Evolutionary conservation across 2,797 vertebrate species (phyloP).

Genomic region (Halcyon chelicuti): DNA sequence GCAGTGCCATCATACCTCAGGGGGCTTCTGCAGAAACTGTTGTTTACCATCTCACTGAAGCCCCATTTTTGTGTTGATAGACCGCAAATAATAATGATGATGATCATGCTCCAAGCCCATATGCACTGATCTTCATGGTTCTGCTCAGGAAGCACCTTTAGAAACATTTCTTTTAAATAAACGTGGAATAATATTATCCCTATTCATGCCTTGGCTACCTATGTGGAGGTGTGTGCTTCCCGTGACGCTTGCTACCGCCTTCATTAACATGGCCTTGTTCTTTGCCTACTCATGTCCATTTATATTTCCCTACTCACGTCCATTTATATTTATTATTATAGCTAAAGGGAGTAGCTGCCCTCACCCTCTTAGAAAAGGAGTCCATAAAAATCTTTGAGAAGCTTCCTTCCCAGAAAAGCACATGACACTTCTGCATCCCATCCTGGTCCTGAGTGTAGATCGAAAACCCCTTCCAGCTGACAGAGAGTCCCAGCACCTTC

Average conservation of each 20-base stretch:
- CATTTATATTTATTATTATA: not conserved
- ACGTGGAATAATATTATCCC: not conserved
- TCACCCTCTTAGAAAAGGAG: not conserved
- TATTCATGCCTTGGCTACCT: not conserved
- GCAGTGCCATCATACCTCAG: conserved; percentile 7
- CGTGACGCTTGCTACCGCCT: not conserved
- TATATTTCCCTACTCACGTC: not conserved
- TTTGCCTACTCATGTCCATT: not conserved
- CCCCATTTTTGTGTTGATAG: not conserved
- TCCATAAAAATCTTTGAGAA: not conserved
- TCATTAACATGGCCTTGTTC: not conserved
- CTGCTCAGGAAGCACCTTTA: not conserved
- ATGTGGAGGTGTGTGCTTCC: not conserved
- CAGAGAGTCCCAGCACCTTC: not conserved
- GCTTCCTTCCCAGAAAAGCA: not conserved
- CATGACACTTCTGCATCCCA: not conserved
- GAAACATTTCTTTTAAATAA: not conserved
- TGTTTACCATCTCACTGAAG: conserved; percentile 29
- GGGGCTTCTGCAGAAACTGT: conserved; percentile 13
- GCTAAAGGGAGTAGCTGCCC: not conserved
- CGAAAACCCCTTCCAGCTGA: not conserved
- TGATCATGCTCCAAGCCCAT: not conserved
- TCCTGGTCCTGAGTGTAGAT: too few species aligned
- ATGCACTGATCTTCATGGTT: not conserved
- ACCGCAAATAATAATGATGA: not conserved